Evolutionary conservation across 2,888 invertebrate species (phyloP), one percentile per base, ranked within the genome.

Genomic region (Drosophila mettleri): DNA sequence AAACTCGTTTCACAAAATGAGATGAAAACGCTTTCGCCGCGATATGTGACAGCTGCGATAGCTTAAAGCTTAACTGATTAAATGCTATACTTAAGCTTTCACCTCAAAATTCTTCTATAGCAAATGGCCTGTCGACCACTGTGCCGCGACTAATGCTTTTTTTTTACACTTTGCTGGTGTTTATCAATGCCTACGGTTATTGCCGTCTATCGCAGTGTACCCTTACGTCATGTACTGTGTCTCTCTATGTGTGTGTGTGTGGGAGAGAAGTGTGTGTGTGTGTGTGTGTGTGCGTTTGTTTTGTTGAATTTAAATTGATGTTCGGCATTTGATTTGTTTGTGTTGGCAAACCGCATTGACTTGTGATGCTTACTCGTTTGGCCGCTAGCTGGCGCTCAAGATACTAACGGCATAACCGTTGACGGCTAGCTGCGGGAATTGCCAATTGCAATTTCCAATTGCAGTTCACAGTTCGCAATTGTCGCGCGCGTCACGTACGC

Each of bases 151-250:
- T 76, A 83, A 74, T 72, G 72, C n/a, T 54, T 87, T 45, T 88
- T 58, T 88, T 49, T 88, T 86, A 88, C 86, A 86, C 79, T 82
- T 82, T 66, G 79, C 80, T 52, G 69, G 69, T 82, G 83, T 85
- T 88, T 86, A 88, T 83, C 86, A 86, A 67, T 83, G 88, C 88
- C 76, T 76, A 82, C 69, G 66, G 65, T 66, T 82, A 78, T 66
- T 77, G 67, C 78, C 55, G 78, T 60, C 78, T 74, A 70, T 66
- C 69, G 74, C 54, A 38, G 48, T 22, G 46, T 60, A 41, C 60
- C 66, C 78, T 77, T 67, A 74, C 77, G 78, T 67, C 78, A 75
- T 68, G 43, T n/a, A n/a, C n/a, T n/a, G n/a, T 57, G 45, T 43
- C 54, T 33, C 45, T 60, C 48, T 49, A 38, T 22, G 51, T 18